Evolutionary conservation across 2,113 vertebrate species (phyloP), one percentile per base, ranked within the genome.

Genomic region (Corythoichthys haematopterus): DNA sequence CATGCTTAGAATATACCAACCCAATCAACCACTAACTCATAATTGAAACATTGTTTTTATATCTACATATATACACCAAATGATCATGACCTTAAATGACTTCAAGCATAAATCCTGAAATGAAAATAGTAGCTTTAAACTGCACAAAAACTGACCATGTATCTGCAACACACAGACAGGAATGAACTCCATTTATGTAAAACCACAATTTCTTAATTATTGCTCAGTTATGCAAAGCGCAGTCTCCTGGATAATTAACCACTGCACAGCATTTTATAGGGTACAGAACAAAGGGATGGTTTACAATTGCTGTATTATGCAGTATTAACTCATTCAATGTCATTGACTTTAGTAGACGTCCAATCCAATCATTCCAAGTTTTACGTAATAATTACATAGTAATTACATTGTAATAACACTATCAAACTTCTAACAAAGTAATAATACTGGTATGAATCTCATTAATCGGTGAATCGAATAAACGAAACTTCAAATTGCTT

Each of bases 251-350:
- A 15, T 68, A 78, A 78, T 73, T 75, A 79, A 56, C 65, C 33
- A n/a, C 12, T 20, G 16, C 60, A 62, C 13, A 40, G 36, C 28
- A 50, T 63, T 72, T 76, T 64, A 76, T 40, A 62, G 58, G 67
- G 51, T 10, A 77, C 48, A n/a, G 65, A 82, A 72, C 70, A 84
- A 76, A 36, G 51, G 62, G 3, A 69, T 48, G 66, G 67, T 50
- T 28, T 35, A 65, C 37, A 78, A 69, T 68, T 66, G 40, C 37
- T 48, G n/a, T 43, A 60, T 60, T 69, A 20, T 65, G 71, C 38
- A 73, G 56, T 47, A 15, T 60, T 64, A 70, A 33, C 20, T 46
- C 40, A 43, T 43, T 43, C 40, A 5, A 5, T 43, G 40, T 8
- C 40, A 43, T 43, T 43, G 40, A 43, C 40, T 43, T 43, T 43